Evolutionary conservation across 1,140 invertebrate genomes (phyloP), one percentile per base, ranked within the genome.

Genomic region (Lasaia peninsularis): DNA sequence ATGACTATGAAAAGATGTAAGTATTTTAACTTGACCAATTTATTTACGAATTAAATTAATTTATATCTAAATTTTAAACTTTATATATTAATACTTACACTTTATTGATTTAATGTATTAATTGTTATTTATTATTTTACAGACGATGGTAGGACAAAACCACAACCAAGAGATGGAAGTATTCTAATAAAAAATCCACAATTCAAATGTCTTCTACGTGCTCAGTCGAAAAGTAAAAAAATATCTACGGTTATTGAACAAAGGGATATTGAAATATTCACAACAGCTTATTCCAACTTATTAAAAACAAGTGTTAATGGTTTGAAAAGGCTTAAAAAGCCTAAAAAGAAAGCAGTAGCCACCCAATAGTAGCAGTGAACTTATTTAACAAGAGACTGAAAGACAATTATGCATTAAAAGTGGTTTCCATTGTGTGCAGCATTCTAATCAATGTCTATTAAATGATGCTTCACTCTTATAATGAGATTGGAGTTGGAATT

Each of bases 261-360:
- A 65, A 94, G 93, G 77, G 95, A 97, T 89, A 93, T 96, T 0
- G 96, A 96, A 84, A 95, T 94, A 90, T 96, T 97, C 83, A 95
- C 95, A 75, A 92, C 94, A 72, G 94, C 95, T 1, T 97, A 96
- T 83, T 94, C 94, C 76, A 95, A 93, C 89, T 87, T 96, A 61
- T 86, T 97, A 20, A 95, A 95, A 86, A 93, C 92, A n/a, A 96
- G 95, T 85, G 93, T 97, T 80, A 96, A 95, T 90, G 95, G 95
- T 62, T 86, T 97, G 52, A 96, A 96, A 82, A 95, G 96, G 84
- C 90, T 95, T 63, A 96, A 96, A 78, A 96, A 96, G 86, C 90
- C 91, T 3, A 94, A 96, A 88, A 89, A 92, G 77, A 89, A 96
- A 58, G 79, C 82, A 9, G 75, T 86, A 66, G 75, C 80, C 18